Percentiles rank a stretch among this genome's conserved stretches.
These are phyloP conservation scores for Dendrocincla tyrannina DNA, from an alignment of 2,797 vertebrate genomes.

Conservation along the genomic window DNA sequence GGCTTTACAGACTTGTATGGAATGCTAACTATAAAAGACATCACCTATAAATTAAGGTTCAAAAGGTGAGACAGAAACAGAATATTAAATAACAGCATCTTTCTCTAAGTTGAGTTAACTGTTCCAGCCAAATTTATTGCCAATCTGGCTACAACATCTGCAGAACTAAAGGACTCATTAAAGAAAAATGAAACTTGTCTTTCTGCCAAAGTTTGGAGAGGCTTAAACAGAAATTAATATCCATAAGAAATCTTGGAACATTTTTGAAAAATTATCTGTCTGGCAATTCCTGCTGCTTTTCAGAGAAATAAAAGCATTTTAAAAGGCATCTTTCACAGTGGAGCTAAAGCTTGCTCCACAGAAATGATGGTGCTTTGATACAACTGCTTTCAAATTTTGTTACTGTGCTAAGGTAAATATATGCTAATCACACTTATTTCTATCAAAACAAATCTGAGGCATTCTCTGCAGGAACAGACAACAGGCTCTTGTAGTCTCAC, in stretches of 20 bases:
- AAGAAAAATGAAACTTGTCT: conserved; percentile 61
- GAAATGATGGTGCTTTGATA: conserved; percentile 4
- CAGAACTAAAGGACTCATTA: conserved; percentile 57
- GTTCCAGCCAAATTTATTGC: conserved; percentile 65
- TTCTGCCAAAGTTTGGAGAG: conserved; percentile 55
- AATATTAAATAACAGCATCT: conserved; percentile 62
- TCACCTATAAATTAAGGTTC: conserved; percentile 41
- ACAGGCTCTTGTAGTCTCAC: not conserved
- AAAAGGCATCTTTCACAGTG: conserved; percentile 14
- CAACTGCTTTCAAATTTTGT: not conserved
- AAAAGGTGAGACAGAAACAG: conserved; percentile 43
- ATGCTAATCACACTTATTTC: conserved; percentile 4
- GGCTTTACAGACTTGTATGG: not conserved
- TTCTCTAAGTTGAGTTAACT: conserved; percentile 54
- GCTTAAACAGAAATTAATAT: conserved; percentile 55
- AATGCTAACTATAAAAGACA: conserved; percentile 1
- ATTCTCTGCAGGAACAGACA: not conserved
- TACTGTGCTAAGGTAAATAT: conserved; percentile 1
- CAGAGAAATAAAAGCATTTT: not conserved
- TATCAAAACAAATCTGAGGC: not conserved
- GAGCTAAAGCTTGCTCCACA: not conserved
- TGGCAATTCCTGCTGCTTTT: conserved; percentile 36
- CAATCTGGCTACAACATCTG: conserved; percentile 72
- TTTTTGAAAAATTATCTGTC: not conserved
- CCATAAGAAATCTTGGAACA: conserved; percentile 10